Base-by-base conservation (phyloP, 2,113 vertebrate genomes). In the Thryonomys swinderianus region DNA sequence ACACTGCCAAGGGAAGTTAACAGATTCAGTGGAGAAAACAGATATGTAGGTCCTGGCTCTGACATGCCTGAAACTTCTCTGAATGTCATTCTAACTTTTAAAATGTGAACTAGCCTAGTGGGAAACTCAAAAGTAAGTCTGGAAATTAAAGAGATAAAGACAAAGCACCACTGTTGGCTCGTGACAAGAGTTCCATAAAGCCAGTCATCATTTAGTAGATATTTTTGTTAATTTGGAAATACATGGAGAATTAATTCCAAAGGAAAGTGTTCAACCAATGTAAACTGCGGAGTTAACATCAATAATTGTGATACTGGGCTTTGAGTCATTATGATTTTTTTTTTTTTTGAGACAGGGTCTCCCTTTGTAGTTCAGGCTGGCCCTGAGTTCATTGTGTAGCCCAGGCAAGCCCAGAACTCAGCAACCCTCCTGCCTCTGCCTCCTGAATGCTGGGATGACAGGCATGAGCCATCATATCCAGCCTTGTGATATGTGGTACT, bases 61-160 rank as follows among this genome's bases (percentile, higher is more conserved):
- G 0, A 42, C 7, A n/a, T 10, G 37, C 18, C 16, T 61, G 55
- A 92, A 55, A 18, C 92, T 82, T 71, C 53, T 5, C 5, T 89
- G 62, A 30, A 34, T 8, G n/a, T 18, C 57, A 20, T 34, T 96
- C 42, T 57, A 78, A 27, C 27, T 67, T 84, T 82, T 86, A 40
- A 94, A 93, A 48, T n/a, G 9, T 21, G 23, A 64, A 2, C 30
- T 85, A 42, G 42, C 4, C 1, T 23, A 69, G 85, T 17, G 82
- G 66, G 37, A 66, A 82, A 95, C 37, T 67, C 73, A 81, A 81
- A 96, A 42, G 3, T 74, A 78, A 17, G 30, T 45, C 42, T 86
- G 53, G 48, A 88, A 62, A 81, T 57, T 34, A 95, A 80, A 55
- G 25, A 91, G 76, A 80, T 62, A 88, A 84, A n/a, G 30, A 16